phyloP scores from a whole-genome alignment of 2,888 invertebrate species.

The Cataglyphis rosenhaueri region DNA sequence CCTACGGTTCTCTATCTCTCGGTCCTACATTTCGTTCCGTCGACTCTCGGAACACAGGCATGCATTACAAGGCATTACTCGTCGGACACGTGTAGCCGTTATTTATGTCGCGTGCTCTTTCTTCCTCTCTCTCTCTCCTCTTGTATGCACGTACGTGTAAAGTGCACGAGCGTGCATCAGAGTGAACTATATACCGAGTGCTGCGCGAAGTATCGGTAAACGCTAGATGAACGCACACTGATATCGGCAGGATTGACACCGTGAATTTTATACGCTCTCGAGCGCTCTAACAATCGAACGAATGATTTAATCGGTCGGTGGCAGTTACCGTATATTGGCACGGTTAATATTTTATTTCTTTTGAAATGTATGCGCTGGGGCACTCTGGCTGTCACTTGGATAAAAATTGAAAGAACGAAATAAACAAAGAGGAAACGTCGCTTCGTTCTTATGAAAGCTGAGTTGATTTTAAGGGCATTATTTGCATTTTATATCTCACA shows the following conservation, averaged over 20 bases:
- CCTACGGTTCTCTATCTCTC: conserved; percentile 33
- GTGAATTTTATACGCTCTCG: conserved; percentile 9
- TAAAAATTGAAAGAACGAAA: neutral
- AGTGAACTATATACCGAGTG: conserved; percentile 8
- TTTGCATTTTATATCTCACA: neutral
- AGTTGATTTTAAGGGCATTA: neutral
- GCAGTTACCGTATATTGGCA: conserved; percentile 9
- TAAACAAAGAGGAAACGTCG: neutral
- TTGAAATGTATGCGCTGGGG: neutral
- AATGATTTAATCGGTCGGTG: conserved; percentile 26
- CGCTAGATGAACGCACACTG: conserved; percentile 24
- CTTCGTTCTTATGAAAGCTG: neutral
- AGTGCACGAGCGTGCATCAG: conserved; percentile 13
- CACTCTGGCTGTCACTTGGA: neutral
- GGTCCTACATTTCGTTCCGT: conserved; percentile 32
- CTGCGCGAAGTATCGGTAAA: conserved; percentile 45
- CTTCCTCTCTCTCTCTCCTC: neutral
- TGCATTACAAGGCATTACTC: conserved; percentile 59
- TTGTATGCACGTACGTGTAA: conserved; percentile 25
- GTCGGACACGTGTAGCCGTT: conserved; percentile 59
- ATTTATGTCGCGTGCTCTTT: conserved; percentile 57
- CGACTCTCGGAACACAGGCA: conserved; percentile 48
- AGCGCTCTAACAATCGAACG: conserved; percentile 34
- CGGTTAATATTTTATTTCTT: conserved; percentile 31
- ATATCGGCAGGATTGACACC: conserved; percentile 19